Evolutionary conservation across 2,113 vertebrate genomes (phyloP).

Genomic region (Acrocephalus arundinaceus): DNA sequence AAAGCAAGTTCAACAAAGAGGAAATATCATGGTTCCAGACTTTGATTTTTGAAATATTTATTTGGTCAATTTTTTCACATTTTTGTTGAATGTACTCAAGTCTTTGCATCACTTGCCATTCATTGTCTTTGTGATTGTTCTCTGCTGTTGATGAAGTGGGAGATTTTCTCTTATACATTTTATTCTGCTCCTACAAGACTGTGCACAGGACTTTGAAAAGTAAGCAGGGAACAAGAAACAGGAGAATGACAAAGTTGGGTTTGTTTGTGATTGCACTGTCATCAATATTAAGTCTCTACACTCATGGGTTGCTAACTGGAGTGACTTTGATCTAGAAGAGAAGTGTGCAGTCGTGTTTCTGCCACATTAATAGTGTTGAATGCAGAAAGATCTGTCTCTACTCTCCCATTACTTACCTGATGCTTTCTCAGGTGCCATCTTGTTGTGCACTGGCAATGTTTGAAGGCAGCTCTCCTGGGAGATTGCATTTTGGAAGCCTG

Average conservation of each 20-base stretch:
- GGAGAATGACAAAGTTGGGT: neutral
- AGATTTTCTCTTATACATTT: neutral
- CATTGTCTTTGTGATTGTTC: neutral
- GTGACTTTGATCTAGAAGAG: neutral
- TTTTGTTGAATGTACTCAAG: neutral
- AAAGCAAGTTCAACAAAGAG: neutral
- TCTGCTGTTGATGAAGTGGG: neutral
- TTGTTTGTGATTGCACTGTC: neutral
- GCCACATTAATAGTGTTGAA: neutral
- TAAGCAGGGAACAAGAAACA: neutral
- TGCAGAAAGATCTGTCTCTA: neutral
- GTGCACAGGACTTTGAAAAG: neutral
- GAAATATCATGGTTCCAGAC: neutral
- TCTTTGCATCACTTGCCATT: neutral
- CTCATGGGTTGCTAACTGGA: neutral
- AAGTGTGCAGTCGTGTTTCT: neutral
- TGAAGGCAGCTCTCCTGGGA: neutral
- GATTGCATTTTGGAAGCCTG: neutral
- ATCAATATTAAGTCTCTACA: neutral
- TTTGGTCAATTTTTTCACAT: neutral
- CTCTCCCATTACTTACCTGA: neutral
- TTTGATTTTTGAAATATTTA: conserved; percentile 5
- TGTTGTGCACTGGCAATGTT: neutral
- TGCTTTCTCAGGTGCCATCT: neutral
- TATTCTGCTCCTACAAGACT: neutral